Evolutionary conservation across 2,113 vertebrate species (phyloP), one percentile per base, ranked within the genome.

Genomic region (Theristicus caerulescens): DNA sequence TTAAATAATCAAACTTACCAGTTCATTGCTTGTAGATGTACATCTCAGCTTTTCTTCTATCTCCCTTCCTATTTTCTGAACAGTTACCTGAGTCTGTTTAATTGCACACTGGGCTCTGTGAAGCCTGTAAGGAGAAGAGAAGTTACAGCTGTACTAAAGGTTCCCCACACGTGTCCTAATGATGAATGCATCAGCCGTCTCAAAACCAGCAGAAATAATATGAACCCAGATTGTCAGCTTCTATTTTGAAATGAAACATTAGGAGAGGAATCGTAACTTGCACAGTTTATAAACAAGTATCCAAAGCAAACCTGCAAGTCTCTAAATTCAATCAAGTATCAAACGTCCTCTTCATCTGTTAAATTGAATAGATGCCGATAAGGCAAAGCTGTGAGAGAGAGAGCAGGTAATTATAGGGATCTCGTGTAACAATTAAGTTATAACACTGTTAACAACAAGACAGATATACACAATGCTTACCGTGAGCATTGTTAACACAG

Each of bases 11-110:
- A 73, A 96, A 97, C 99, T 95, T 97, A 99, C 99, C 99, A 99
- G 98, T 40, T 99, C 98, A 1, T 99, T 99, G 97, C 98, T 99
- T 61, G 98, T 97, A 20, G 99, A 99, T 3, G 99, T 99, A 80
- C 99, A 98, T 97, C 98, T 98, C 59, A 99, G 98, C 90, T 99
- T 99, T 93, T 99, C 99, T 97, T 99, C 99, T n/a, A 99, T 99
- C 98, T 99, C 99, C 96, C 98, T 99, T 94, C 99, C 99, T 90
- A 99, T 99, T 97, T 98, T 99, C 98, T 99, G 99, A 97, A 99
- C 99, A 1, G 99, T 99, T 97, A 99, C 99, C 98, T 99, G 99
- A 98, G 99, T 99, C 98, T 99, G 99, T 97, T 99, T 99, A 98
- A 99, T 99, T 98, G 99, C 99, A 98, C 99, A 99, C 96, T 99